Percentiles rank a stretch among this genome's conserved stretches.
phyloP scores from a whole-genome alignment of 2,797 vertebrate genomes.

The Falco berigora region DNA sequence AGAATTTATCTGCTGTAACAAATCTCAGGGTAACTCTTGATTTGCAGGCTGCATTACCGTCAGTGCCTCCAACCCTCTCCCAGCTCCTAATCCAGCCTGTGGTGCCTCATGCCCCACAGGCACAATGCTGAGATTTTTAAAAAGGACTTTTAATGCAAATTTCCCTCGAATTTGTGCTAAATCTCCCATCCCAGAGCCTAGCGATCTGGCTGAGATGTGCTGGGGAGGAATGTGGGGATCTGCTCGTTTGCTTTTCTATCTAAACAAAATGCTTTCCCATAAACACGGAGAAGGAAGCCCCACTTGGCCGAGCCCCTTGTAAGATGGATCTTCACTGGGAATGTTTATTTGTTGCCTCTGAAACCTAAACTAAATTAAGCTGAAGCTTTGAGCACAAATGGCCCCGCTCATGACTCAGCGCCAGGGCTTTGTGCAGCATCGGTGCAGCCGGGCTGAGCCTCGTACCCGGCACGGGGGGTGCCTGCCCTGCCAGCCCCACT shows the following conservation, averaged over 20 bases:
- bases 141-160: neutral
- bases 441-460: neutral
- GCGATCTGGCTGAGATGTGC: neutral
- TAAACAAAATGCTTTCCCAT: conserved; percentile 63
- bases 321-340: conserved; percentile 49
- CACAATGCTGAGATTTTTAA: neutral
- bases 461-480: neutral
- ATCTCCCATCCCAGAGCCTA: neutral
- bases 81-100: neutral
- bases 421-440: neutral
- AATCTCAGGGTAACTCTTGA: neutral
- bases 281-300: conserved; percentile 36
- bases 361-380: conserved; percentile 9
- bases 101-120: neutral
- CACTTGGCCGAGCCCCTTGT: neutral
- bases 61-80: neutral
- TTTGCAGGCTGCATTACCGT: neutral
- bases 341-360: conserved; percentile 31
- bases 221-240: neutral
- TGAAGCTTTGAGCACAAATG: neutral
- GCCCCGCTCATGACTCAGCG: neutral
- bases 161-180: neutral
- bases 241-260: neutral
- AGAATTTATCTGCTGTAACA: neutral
- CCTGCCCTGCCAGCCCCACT: neutral